Percentiles rank a stretch among this genome's conserved stretches.
Evolutionary conservation across 64 coral and sea anemone genomes (phyloP).

Genomic region (Catalaphyllia jardinei): DNA sequence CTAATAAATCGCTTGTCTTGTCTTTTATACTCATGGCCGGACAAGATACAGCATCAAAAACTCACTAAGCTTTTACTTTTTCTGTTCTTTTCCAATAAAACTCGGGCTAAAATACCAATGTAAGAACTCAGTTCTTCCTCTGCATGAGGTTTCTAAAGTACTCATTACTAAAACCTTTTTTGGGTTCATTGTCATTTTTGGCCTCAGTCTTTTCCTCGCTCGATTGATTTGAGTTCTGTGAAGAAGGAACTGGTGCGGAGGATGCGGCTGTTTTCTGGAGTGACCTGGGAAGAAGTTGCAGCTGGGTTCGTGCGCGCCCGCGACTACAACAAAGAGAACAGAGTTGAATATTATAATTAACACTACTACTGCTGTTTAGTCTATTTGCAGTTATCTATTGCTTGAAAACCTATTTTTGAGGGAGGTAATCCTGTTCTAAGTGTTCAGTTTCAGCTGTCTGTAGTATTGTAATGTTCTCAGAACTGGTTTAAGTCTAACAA

Average conservation of each 20-base stretch:
- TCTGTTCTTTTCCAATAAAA: neutral
- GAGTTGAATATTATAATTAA: neutral
- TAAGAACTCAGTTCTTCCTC: slow-evolving; percentile 14
- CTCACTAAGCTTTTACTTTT: neutral
- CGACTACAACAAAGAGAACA: slow-evolving; percentile 52
- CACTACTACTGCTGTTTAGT: neutral
- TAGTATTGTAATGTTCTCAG: no score
- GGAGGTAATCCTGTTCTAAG: no score
- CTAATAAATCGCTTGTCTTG: no score
- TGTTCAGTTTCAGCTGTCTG: no score
- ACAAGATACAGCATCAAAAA: no score
- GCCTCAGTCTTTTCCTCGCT: slow-evolving; percentile 29
- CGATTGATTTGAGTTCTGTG: slow-evolving; percentile 20
- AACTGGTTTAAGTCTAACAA: no score
- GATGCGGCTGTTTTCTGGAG: slow-evolving; percentile 21
- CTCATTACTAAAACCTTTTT: slow-evolving; percentile 82
- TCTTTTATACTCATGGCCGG: no score
- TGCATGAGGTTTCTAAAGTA: slow-evolving; percentile 79
- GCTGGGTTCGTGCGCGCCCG: slow-evolving; percentile 67
- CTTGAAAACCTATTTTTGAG: no score
- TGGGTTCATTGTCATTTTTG: neutral
- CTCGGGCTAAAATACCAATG: neutral
- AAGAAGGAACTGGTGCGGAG: slow-evolving; percentile 28
- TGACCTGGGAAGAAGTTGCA: slow-evolving; percentile 80
- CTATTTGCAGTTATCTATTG: no score